A percentile compares a stretch with the other conserved stretches of the same genome.
phyloP scores from a whole-genome alignment of 37 sponge, comb jelly and placozoan species.

The Halichondria panicea region DNA sequence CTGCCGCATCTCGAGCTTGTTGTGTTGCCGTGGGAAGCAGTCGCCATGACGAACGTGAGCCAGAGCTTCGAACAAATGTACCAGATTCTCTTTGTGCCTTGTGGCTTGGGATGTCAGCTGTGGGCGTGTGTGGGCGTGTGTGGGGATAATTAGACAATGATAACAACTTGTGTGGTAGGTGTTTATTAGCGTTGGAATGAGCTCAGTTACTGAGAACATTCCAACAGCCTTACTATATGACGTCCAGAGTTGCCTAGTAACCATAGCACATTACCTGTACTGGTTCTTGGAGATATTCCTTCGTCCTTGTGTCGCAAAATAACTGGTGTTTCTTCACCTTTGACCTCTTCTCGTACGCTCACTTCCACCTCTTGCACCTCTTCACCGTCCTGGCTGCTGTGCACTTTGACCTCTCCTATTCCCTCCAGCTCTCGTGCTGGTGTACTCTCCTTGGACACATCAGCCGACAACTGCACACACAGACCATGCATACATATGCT shows the following conservation, averaged over 20 bases:
- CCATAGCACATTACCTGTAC: background rate
- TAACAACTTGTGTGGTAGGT: no score
- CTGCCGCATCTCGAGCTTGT: background rate
- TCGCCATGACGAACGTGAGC: conserved; percentile 18
- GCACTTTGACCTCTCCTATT: no score
- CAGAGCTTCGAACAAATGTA: conserved; percentile 13
- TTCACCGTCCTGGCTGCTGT: no score
- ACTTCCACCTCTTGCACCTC: background rate
- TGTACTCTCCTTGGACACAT: background rate
- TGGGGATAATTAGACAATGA: no score
- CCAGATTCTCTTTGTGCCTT: background rate
- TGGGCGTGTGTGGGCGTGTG: no score
- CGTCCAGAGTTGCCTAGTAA: background rate
- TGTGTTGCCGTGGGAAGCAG: background rate
- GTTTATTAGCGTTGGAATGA: background rate
- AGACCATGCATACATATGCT: no score
- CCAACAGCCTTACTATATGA: background rate
- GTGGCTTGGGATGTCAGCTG: no score
- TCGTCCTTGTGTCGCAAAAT: no score
- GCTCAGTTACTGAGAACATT: background rate
- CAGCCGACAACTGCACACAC: background rate
- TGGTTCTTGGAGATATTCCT: no score
- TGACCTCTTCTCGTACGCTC: conserved; percentile 2
- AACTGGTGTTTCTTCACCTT: background rate
- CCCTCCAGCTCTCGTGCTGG: background rate